Percentiles rank a stretch among this genome's conserved stretches.
Conservation (phyloP, 1,140 invertebrate genomes). For the Piezodorus guildinii region DNA sequence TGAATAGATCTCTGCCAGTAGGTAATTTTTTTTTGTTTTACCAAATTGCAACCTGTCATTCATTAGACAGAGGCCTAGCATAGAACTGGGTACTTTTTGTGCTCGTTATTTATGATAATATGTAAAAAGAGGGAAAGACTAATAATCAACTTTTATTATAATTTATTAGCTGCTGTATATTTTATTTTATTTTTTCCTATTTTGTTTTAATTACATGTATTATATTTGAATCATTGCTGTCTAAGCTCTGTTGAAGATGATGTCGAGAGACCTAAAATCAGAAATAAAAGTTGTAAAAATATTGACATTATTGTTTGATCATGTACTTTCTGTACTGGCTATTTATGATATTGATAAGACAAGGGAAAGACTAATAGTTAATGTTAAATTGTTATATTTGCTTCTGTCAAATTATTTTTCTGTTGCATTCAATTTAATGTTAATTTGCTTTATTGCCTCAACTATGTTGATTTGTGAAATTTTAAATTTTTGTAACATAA, state of each 20-base stretch:
- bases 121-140: neutral
- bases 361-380: constrained; percentile 4
- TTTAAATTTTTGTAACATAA: no score
- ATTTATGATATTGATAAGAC: constrained; percentile 1
- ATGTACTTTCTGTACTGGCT: neutral
- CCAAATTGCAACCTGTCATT: constrained; percentile 6
- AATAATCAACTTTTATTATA: neutral
- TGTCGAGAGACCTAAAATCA: neutral
- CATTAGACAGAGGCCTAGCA: constrained; percentile 6
- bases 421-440: no score
- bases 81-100: neutral
- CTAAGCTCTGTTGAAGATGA: neutral
- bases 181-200: neutral
- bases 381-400: no score
- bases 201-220: neutral
- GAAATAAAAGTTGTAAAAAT: no score
- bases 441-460: no score
- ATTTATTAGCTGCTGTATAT: neutral
- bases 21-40: constrained; percentile 9
- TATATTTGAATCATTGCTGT: neutral
- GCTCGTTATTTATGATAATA: neutral
- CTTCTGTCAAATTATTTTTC: no score
- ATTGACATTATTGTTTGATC: neutral
- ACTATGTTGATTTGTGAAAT: no score
- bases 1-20: constrained; percentile 10